Conservation (phyloP, 2,888 invertebrate species). For the Drosophila mimetica region DNA sequence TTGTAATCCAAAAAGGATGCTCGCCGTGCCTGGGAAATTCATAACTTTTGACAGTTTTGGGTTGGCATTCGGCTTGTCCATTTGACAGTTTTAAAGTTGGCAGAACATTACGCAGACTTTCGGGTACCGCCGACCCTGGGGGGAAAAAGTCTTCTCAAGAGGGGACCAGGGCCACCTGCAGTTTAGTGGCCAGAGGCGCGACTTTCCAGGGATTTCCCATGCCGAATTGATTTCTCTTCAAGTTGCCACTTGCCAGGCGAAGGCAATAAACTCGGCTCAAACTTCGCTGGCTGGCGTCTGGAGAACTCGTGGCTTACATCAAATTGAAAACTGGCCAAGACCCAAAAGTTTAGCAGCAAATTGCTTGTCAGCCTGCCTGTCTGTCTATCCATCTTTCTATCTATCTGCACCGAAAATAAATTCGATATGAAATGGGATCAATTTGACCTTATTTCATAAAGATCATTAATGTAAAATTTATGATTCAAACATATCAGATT, state of each 20-base stretch:
- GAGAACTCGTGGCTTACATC: constrained; percentile 35
- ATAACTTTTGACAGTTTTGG: constrained; percentile 76
- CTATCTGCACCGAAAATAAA: too few species aligned
- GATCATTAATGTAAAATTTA: too few species aligned
- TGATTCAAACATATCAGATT: too few species aligned
- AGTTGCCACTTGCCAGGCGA: constrained; percentile 11
- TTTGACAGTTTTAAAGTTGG: constrained; percentile 50
- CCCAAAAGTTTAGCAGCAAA: constrained; percentile 47
- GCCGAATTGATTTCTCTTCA: constrained; percentile 37
- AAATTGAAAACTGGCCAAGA: constrained; percentile 48
- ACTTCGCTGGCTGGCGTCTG: constrained; percentile 17
- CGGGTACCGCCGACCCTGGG: constrained; percentile 7
- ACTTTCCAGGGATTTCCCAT: constrained; percentile 3
- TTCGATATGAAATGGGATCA: too few species aligned
- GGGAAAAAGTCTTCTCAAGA: background rate
- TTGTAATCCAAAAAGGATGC: constrained; percentile 38
- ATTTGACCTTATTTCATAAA: too few species aligned
- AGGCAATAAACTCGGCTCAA: constrained; percentile 29
- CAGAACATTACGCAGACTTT: constrained; percentile 38
- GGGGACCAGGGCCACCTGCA: constrained; percentile 15
- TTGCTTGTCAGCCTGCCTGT: constrained; percentile 42
- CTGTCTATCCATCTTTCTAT: constrained; percentile 5
- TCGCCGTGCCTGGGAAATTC: constrained; percentile 52
- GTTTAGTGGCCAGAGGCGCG: constrained; percentile 20
- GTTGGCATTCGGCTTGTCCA: constrained; percentile 49